Conservation (phyloP, 2,888 invertebrate species). For the Cosmia trapezina region DNA sequence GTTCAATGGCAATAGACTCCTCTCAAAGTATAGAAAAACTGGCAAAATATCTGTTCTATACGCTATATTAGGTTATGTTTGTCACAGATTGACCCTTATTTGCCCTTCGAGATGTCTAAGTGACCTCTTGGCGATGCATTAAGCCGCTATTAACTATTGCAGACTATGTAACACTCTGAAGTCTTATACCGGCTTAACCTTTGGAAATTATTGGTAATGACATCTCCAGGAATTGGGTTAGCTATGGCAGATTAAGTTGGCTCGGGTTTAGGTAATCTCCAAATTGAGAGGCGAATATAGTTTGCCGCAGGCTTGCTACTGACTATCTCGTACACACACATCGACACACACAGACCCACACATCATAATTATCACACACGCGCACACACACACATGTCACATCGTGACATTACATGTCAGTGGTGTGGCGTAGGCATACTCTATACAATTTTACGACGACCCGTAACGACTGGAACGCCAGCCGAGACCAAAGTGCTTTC, state of each 20-base stretch:
- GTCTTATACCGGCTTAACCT: not conserved
- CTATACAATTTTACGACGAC: not conserved
- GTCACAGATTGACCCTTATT: not conserved
- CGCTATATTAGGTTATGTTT: not conserved
- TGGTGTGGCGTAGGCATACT: not conserved
- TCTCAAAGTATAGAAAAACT: too few species aligned
- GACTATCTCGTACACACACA: too few species aligned
- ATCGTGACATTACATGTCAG: too few species aligned
- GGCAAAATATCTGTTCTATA: too few species aligned
- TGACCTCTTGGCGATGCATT: not conserved
- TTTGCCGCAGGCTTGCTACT: not conserved
- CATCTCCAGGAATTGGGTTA: not conserved
- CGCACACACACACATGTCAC: too few species aligned
- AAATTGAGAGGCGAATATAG: not conserved
- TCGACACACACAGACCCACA: too few species aligned
- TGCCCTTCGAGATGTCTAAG: not conserved
- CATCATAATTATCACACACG: too few species aligned
- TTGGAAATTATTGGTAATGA: not conserved
- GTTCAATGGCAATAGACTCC: too few species aligned
- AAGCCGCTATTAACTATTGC: conserved; percentile 8
- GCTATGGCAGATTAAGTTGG: not conserved
- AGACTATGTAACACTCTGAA: not conserved
- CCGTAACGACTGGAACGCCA: too few species aligned
- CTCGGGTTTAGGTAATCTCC: not conserved
- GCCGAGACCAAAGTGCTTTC: too few species aligned